These are phyloP conservation scores for Sylvilagus floridanus DNA, from an alignment of 2,797 vertebrate species.

Conservation along the genomic window DNA sequence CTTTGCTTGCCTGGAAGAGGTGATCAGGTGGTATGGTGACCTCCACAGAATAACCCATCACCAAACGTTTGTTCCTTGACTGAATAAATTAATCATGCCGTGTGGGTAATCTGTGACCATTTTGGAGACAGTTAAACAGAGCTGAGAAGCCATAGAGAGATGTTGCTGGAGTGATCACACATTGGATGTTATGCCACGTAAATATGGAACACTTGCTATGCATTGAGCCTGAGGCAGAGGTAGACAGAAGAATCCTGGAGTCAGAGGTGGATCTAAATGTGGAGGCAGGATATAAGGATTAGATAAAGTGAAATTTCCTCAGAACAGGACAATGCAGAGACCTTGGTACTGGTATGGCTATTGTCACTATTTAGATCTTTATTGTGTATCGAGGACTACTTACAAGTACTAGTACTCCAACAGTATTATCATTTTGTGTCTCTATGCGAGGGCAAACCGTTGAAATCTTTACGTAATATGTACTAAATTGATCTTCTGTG, in stretches of 20 bases:
- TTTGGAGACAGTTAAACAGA: not conserved
- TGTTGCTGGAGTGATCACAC: not conserved
- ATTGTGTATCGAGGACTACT: not conserved
- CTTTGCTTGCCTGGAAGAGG: not conserved
- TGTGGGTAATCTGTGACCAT: not conserved
- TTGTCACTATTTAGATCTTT: not conserved
- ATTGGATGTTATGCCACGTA: not conserved
- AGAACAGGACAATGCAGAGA: not conserved
- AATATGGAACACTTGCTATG: not conserved
- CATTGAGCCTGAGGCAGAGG: not conserved
- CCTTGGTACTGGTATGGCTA: not conserved
- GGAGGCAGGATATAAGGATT: not conserved
- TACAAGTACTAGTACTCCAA: no score
- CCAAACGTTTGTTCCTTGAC: not conserved
- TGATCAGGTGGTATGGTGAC: not conserved
- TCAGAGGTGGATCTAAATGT: not conserved
- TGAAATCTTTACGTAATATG: no score
- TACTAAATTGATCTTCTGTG: no score
- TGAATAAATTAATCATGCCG: not conserved
- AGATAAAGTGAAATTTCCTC: not conserved
- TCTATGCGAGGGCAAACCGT: no score
- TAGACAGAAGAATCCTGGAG: not conserved
- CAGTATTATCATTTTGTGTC: no score
- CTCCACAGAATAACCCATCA: not conserved
- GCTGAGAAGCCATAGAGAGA: not conserved